Evolutionary conservation across 1,140 invertebrate species (phyloP), one percentile per base, ranked within the genome.

Genomic region (Drosophila athabasca): DNA sequence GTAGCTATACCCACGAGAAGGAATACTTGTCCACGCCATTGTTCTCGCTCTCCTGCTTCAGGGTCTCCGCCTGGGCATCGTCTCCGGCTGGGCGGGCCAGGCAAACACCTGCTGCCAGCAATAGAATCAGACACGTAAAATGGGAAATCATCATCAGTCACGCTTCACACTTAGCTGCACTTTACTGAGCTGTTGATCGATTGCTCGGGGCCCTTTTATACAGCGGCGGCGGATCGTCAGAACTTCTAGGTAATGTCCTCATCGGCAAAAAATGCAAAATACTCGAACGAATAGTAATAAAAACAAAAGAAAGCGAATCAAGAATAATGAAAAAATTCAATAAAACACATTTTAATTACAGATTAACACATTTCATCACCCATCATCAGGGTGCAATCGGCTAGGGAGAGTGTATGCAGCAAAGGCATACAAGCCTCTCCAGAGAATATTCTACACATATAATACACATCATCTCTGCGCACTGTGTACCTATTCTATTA

Each of bases 21-120:
- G 80, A 81, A 55, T 91, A 91, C 59, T 84, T 90, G 53, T 91
- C 93, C 35, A 39, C 35, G 78, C 70, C 93, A 92, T 81, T 93
- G 9, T 66, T 82, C 72, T 91, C 92, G 9, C 84, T 88, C 43
- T 93, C 93, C 70, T 93, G 92, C 3, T 78, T 78, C 8, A 87
- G 11, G 26, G 76, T 87, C 54, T 90, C 79, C n/a, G 87, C 88
- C 62, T 93, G 90, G 64, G 91, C 51, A 60, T 90, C 84, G 8
- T 78, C 74, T 19, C 46, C 60, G 26, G 55, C 54, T 24, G 90
- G 88, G 29, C 66, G 55, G 2, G 71, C 75, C 3, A 70, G 6
- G 43, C 53, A 51, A n/a, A 52, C 45, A 0, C 61, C 54, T 6
- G 70, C 19, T 26, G 73, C 69, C 29, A 88, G 15, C 6, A 80